Percentiles rank a stretch among this genome's conserved stretches.
phyloP scores from a whole-genome alignment of 2,888 invertebrate species.

The Leptinotarsa tumamoca region DNA sequence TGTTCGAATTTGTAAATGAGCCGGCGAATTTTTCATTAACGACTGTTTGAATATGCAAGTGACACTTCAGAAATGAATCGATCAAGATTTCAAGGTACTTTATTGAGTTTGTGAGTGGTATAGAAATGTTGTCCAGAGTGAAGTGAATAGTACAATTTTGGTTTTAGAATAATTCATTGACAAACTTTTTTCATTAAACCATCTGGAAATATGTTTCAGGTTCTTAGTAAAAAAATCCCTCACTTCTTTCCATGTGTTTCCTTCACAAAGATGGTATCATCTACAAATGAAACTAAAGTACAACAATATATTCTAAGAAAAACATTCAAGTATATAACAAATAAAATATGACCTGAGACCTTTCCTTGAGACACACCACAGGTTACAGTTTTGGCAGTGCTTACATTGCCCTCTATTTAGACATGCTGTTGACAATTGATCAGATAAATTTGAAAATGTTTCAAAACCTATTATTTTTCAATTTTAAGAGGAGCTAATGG shows the following conservation, averaged over 20 bases:
- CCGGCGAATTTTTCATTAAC: background rate
- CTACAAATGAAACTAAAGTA: background rate
- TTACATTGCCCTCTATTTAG: background rate
- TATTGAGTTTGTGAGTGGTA: background rate
- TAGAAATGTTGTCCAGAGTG: background rate
- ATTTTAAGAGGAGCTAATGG: background rate
- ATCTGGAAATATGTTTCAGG: slow-evolving; percentile 1
- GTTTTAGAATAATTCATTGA: background rate
- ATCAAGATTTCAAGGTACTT: background rate
- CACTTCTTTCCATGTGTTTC: background rate
- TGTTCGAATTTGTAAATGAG: background rate
- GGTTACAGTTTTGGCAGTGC: background rate
- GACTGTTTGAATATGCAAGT: background rate
- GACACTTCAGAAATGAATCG: background rate
- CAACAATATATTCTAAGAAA: too few species aligned
- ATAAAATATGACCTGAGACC: too few species aligned
- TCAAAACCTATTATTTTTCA: background rate
- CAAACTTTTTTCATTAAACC: background rate
- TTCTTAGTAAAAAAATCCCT: background rate
- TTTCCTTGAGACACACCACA: too few species aligned
- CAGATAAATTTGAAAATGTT: background rate
- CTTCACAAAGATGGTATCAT: background rate
- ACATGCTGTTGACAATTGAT: background rate
- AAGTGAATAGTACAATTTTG: background rate
- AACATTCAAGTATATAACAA: too few species aligned